Base-by-base conservation (phyloP, 2,797 vertebrate genomes). In the Passerculus sandwichensis region DNA sequence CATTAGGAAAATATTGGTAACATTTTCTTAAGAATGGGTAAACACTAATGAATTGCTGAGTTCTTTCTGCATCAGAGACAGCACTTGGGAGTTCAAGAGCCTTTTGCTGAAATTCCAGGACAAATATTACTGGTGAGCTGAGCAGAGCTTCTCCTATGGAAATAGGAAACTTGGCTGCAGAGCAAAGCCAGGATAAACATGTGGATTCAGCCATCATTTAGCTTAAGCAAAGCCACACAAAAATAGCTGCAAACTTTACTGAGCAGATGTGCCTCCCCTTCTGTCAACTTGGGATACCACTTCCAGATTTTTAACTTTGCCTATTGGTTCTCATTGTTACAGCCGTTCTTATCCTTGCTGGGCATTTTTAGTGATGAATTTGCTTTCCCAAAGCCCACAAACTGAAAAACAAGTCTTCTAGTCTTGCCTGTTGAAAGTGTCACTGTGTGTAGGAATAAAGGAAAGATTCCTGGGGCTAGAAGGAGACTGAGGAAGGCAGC, bases 151-250 rank as follows among this genome's bases (percentile, higher is more conserved):
- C 62, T 81, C 6, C 57, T 29, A 8, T 38, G 25, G 59, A 42
- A 75, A 81, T 8, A 65, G 84, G 81, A 78, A 93, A 86, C 73
- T 69, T 92, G 42, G 45, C 62, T 57, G 59, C 73, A 81, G 80
- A 88, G 84, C 77, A 88, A 88, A 86, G 84, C 80, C 91, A 61
- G 81, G 71, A 65, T 61, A 78, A 91, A 94, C 32, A 47, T 10
- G 54, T 57, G 71, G 61, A 78, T 87, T 75, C 84, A 75, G 81
- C 66, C 67, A 50, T 60, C 6, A 0, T 69, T 78, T 67, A 45
- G 38, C 59, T 87, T 53, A 30, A 80, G 80, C 61, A 86, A 84
- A 93, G 80, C 50, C 29, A 8, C 53, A 57, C 57, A 85, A 65
- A 85, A 93, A 88, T 60, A 86, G 57, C 73, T 84, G 89, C 84